Evolutionary conservation across 2,113 vertebrate genomes (phyloP), one percentile per base, ranked within the genome.

Genomic region (Mobula hypostoma): DNA sequence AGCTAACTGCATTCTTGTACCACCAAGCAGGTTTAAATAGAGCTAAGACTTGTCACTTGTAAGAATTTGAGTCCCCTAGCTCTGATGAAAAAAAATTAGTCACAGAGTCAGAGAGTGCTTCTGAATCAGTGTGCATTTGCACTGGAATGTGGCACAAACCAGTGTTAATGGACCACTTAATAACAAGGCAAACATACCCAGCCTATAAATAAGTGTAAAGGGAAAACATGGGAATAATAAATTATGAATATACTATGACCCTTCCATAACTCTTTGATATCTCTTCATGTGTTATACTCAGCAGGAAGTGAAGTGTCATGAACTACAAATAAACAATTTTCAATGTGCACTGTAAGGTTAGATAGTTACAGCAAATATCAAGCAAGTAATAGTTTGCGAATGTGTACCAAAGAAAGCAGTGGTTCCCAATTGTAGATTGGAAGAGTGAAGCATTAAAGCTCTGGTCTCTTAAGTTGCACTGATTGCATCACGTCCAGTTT

Each of bases 251-350:
- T 29, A 14, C 83, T 63, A 82, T 27, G 2, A 1, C 9, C 27
- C 29, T 27, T 63, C 14, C 3, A 63, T 12, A 61, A 85, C 61
- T 19, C 61, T 87, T 61, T 61, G 61, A 87, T 61, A 29, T 12
- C 12, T 87, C 56, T 87, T 87, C 24, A 87, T 29, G 58, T 61
- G 12, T 87, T 87, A 12, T 15, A 63, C 29, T 87, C 24, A 29
- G 83, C 56, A 87, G 83, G 61, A 83, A 83, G 40, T 48, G 7
- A 87, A 87, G 56, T 61, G 83, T 87, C 56, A 87, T 87, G n/a
- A 63, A n/a, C 58, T 56, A n/a, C 58, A 61, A 87, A 5, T 58
- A 87, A n/a, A 87, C 1, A 56, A n/a, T 63, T 87, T 87, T 12
- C 27, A n/a, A 3, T 1, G 14, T 58, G 83, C 83, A n/a, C 17